Evolutionary conservation across 2,888 invertebrate genomes (phyloP).

Genomic region (Ischnus inquisitorius): DNA sequence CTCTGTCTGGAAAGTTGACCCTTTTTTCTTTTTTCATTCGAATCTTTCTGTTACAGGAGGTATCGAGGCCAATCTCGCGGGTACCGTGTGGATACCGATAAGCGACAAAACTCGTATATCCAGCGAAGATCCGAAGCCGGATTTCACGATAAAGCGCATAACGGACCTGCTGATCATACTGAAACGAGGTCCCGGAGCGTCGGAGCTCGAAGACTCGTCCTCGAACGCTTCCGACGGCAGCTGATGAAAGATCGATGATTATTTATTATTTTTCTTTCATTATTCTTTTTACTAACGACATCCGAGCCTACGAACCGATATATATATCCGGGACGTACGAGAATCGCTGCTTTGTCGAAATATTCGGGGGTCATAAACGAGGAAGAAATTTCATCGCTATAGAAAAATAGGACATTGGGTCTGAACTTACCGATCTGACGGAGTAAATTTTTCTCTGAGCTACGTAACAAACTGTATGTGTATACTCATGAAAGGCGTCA

Average conservation of each 20-base stretch:
- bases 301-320: conserved; percentile 9
- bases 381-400: not conserved
- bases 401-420: too few relatives aligned
- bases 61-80: conserved; percentile 91
- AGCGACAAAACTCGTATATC: conserved; percentile 80
- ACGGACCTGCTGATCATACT: conserved; percentile 89
- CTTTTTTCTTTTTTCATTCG: not conserved
- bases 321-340: not conserved
- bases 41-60: conserved; percentile 87
- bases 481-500: too few relatives aligned
- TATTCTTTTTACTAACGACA: not conserved
- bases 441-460: too few relatives aligned
- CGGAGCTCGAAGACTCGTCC: conserved; percentile 85
- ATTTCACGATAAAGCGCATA: conserved; percentile 89
- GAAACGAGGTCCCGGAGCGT: conserved; percentile 83
- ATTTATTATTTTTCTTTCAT: conserved; percentile 17
- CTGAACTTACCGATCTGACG: too few relatives aligned
- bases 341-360: not conserved
- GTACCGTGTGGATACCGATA: conserved; percentile 93
- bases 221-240: conserved; percentile 86
- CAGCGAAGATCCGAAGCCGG: conserved; percentile 87
- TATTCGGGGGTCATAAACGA: not conserved
- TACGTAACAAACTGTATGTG: too few relatives aligned
- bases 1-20: too few relatives aligned
- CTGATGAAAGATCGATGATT: conserved; percentile 77